These are phyloP conservation scores for Aurelia sp. DNA, from an alignment of 30 jellyfish, hydroid and myxozoan genomes.

Conservation along the genomic window DNA sequence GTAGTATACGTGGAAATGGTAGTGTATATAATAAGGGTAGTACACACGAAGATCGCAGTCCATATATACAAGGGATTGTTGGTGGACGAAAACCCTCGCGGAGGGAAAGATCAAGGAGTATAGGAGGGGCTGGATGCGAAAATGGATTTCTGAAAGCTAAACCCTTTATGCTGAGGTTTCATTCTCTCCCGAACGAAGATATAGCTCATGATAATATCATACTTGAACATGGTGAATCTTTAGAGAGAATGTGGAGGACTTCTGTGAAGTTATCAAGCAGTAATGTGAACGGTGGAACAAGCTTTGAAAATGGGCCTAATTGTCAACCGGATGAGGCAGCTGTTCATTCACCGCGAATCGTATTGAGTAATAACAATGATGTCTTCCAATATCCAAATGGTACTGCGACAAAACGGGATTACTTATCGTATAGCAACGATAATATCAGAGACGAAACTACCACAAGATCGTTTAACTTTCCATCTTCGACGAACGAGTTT, in stretches of 20 bases:
- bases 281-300: not conserved
- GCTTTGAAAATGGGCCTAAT: not conserved
- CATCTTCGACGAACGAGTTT: not conserved
- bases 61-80: not conserved
- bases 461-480: not conserved
- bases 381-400: not conserved
- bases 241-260: no score
- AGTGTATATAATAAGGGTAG: not conserved
- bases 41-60: no score
- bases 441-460: not conserved
- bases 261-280: not conserved
- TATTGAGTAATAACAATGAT: not conserved
- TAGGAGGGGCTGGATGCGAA: constrained; percentile 4
- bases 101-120: constrained; percentile 35
- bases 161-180: constrained; percentile 7
- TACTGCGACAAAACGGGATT: not conserved
- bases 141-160: not conserved
- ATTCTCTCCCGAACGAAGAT: constrained; percentile 44
- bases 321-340: not conserved
- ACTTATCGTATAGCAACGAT: not conserved
- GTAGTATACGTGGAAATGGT: not conserved
- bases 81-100: not conserved
- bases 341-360: not conserved
- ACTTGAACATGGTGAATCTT: not conserved
- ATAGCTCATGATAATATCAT: not conserved